Base-by-base conservation (phyloP, 2,888 invertebrate genomes). In the Lepidocyrtinus sp. region DNA sequence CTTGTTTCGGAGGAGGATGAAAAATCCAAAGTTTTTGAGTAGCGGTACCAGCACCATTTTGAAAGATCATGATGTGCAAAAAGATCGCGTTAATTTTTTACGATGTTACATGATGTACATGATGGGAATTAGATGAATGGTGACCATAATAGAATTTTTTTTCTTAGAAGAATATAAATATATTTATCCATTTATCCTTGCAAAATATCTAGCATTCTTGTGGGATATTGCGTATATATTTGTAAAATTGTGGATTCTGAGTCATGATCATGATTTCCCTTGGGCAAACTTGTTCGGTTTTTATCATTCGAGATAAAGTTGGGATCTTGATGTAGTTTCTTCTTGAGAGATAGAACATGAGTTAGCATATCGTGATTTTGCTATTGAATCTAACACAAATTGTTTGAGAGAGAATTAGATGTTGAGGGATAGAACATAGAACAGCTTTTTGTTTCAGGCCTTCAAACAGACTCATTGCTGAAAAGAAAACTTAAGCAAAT, bases 201-300 rank as follows among this genome's bases (percentile, higher is more conserved):
- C 50, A 50, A 50, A 7, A 50, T n/a, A n/a, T n/a, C n/a, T n/a
- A n/a, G n/a, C n/a, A n/a, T n/a, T n/a, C n/a, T n/a, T n/a, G n/a
- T n/a, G n/a, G n/a, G n/a, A n/a, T n/a, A n/a, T n/a, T n/a, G n/a
- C n/a, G n/a, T n/a, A n/a, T n/a, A n/a, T n/a, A n/a, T n/a, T n/a
- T n/a, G n/a, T n/a, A n/a, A n/a, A n/a, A n/a, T n/a, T n/a, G n/a
- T n/a, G n/a, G n/a, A n/a, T n/a, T n/a, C 36, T 12, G 12, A 7
- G 50, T 50, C 50, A 50, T 50, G 50, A 50, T 50, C 50, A 50
- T 50, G 50, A 17, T 50, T 50, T 50, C 50, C 50, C 50, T 50
- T 50, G 5, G 50, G 50, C 50, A 50, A 36, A 50, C 50, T 50
- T n/a, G n/a, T n/a, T 50, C 50, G 50, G 50, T 50, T 50, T 50